Base-by-base conservation (phyloP, 2,888 invertebrate species). In the Pogonocherus hispidulus region DNA sequence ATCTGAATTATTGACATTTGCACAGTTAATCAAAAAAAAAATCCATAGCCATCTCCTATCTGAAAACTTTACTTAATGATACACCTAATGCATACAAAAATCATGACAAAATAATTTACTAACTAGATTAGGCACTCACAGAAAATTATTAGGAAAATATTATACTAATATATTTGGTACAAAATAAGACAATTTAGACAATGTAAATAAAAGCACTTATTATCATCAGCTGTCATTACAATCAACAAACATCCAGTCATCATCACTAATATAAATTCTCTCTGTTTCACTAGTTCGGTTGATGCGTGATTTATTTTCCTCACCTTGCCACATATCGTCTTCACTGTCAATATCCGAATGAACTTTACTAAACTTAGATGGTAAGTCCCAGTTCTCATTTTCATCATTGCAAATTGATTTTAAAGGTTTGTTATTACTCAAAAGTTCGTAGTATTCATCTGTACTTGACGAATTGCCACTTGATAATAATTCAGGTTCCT, bases 171-270 rank as follows among this genome's bases (percentile, higher is more conserved):
- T n/a, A n/a, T n/a, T n/a, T n/a, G n/a, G n/a, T n/a, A n/a, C n/a
- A n/a, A n/a, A n/a, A n/a, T n/a, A n/a, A n/a, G n/a, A n/a, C n/a
- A n/a, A n/a, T n/a, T n/a, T n/a, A n/a, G n/a, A n/a, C n/a, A n/a
- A n/a, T n/a, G n/a, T n/a, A n/a, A n/a, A n/a, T n/a, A n/a, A n/a
- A n/a, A n/a, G n/a, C n/a, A n/a, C n/a, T n/a, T n/a, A n/a, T n/a
- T n/a, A n/a, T n/a, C 5, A 23, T 35, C 37, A 60, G 11, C 60
- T 62, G 2, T 62, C 49, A 9, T 62, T 51, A 9, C 20, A 62
- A 37, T 62, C 60, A 2, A 18, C 72, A 69, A 78, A 80, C 72
- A 78, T 73, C 73, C 77, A 77, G 52, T 80, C 78, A 59, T 79
- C 79, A 69, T 79, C 76, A 54, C 70, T 63, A 19, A 74, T 52